Base-by-base conservation (phyloP, 2,888 invertebrate species). In the Slavum lentiscoides region DNA sequence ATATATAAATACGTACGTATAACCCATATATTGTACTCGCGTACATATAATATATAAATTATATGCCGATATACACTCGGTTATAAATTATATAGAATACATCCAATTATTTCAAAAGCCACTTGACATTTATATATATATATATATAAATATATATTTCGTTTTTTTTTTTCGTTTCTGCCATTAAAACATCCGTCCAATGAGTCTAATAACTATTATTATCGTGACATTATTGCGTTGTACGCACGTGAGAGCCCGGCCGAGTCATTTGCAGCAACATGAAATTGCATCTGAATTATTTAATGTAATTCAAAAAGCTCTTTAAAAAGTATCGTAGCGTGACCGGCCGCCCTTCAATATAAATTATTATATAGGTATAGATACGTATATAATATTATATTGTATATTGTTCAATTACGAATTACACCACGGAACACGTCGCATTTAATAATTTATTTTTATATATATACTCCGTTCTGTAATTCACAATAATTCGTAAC, bases 271-370 rank as follows among this genome's bases (percentile, higher is more conserved):
- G 11, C n/a, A 43, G 43, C 58, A 13, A 77, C 53, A 17, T 11
- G 62, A 39, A 77, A 77, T 77, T 69, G 49, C 76, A 49, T 76
- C 61, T 68, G 76, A 76, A 77, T 70, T 77, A 77, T 77, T 77
- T 62, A 77, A 53, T 70, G 53, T 21, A 19, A 62, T 15, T 69
- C 49, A 4, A 61, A n/a, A 37, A 68, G 61, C 61, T 77, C 61
- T 62, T 53, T 62, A 21, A 70, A 49, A 69, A 21, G 77, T 53
- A 69, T 11, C 11, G 53, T 69, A 61, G 77, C 77, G 77, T 77
- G 77, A 77, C 69, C 62, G 17, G n/a, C 53, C n/a, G n/a, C 53
- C 30, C 67, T 43, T 19, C 21, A 39, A 21, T 58, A 74, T 58
- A 23, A 67, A 67, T 68, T n/a, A 68, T 68, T 49, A 30, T 30